A percentile compares a stretch with the other conserved stretches of the same genome.
phyloP scores from a whole-genome alignment of 1,140 invertebrate species.

The Ceratitis capitata region DNA sequence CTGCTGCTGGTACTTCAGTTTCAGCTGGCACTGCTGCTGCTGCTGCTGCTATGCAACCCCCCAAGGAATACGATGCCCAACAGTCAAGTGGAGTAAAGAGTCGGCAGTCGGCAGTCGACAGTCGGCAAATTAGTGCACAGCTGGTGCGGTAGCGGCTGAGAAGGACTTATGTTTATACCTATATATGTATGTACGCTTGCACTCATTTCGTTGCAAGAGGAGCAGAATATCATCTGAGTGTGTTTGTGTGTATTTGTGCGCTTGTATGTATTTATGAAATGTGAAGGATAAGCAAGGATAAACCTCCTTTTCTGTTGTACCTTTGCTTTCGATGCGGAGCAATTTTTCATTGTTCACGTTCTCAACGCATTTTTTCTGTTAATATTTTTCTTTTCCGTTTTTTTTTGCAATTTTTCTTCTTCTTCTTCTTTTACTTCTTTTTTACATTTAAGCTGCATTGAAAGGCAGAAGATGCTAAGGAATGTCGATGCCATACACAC shows the following conservation, averaged over 20 bases:
- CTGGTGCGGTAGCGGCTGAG: neutral
- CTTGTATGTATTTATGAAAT: neutral
- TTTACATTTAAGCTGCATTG: neutral
- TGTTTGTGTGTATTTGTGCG: too few relatives aligned
- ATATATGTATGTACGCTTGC: neutral
- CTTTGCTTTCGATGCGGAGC: neutral
- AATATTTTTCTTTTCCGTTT: neutral
- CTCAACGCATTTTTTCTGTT: neutral
- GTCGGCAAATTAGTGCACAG: slow-evolving; percentile 7
- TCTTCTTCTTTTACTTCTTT: too few relatives aligned
- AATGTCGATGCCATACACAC: neutral
- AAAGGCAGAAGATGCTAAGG: neutral
- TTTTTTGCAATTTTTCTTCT: too few relatives aligned
- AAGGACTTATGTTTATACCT: too few relatives aligned
- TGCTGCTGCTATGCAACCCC: neutral
- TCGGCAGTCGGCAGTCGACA: too few relatives aligned
- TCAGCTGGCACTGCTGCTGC: neutral
- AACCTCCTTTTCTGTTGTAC: neutral
- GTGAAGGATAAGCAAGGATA: slow-evolving; percentile 25
- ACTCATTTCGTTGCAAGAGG: neutral
- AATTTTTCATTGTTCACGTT: slow-evolving; percentile 23
- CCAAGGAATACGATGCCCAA: neutral
- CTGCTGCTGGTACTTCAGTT: neutral
- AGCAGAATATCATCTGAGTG: neutral
- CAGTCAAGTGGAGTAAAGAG: neutral